Percentiles rank a stretch among this genome's conserved stretches.
phyloP scores from a whole-genome alignment of 2,888 invertebrate species.

The Hoplodrina blanda region DNA sequence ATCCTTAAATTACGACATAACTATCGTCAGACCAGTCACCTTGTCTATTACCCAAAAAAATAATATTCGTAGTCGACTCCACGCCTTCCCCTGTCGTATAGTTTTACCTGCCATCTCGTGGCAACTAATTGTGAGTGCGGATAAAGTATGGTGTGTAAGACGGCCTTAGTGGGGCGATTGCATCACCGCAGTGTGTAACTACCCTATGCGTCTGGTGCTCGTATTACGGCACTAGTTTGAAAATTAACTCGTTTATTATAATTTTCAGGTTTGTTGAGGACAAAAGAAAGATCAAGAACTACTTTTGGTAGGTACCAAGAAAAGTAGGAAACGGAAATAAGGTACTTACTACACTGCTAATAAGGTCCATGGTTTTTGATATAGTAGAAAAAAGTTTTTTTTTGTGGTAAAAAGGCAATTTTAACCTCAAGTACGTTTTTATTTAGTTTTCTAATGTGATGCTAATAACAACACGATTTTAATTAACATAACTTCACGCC shows the following conservation, averaged over 20 bases:
- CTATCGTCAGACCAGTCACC: too few species aligned
- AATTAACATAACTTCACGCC: too few species aligned
- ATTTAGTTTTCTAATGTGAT: too few species aligned
- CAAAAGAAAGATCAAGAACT: neutral
- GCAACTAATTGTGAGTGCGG: constrained; percentile 91
- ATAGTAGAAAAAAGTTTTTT: too few species aligned
- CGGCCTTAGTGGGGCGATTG: constrained; percentile 88
- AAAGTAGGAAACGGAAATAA: too few species aligned
- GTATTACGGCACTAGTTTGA: constrained; percentile 63
- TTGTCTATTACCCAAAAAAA: neutral
- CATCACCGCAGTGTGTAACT: constrained; percentile 83
- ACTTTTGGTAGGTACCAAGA: neutral
- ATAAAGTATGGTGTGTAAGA: constrained; percentile 90
- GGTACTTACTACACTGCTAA: too few species aligned
- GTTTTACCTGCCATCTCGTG: constrained; percentile 89
- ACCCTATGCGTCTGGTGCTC: constrained; percentile 78
- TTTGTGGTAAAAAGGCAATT: too few species aligned
- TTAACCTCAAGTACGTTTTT: too few species aligned
- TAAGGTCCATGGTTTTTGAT: too few species aligned
- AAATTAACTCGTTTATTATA: constrained; percentile 6
- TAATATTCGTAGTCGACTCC: constrained; percentile 21
- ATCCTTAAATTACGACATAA: neutral
- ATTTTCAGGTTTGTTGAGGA: constrained; percentile 8
- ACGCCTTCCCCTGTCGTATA: constrained; percentile 70
- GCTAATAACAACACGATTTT: too few species aligned